Percentiles rank a stretch among this genome's conserved stretches.
These are phyloP conservation scores for Sarcoramphus papa DNA, from an alignment of 2,797 vertebrate species.

Conservation along the genomic window DNA sequence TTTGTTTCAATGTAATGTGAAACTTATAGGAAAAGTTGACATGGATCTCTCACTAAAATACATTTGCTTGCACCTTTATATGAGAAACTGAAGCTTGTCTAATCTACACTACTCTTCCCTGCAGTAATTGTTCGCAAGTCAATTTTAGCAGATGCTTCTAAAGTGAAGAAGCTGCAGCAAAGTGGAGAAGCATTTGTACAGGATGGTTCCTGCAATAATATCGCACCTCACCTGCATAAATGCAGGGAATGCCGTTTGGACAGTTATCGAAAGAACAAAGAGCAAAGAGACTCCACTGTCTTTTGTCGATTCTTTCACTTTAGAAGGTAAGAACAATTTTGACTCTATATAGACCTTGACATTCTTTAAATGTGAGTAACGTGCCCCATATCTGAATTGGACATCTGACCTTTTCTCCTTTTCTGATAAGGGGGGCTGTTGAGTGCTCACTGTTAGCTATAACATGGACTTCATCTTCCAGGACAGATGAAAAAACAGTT, in stretches of 20 bases:
- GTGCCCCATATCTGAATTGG: not conserved
- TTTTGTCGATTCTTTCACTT: slow-evolving; percentile 81
- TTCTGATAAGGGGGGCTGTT: not conserved
- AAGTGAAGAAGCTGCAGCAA: slow-evolving; percentile 74
- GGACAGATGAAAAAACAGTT: not conserved
- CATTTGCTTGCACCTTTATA: accelerated
- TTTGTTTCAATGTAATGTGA: not conserved
- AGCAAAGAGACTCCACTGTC: slow-evolving; percentile 74
- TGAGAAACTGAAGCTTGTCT: not conserved
- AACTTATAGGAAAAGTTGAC: accelerated
- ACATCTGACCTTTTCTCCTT: too few species aligned
- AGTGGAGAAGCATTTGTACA: slow-evolving; percentile 77
- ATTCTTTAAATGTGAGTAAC: not conserved
- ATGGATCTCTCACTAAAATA: not conserved
- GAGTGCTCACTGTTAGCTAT: not conserved
- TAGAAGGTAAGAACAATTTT: slow-evolving; percentile 59
- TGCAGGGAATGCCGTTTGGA: slow-evolving; percentile 78
- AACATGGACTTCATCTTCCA: not conserved
- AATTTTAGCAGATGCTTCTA: slow-evolving; percentile 69
- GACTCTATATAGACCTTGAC: accelerated
- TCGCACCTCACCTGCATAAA: slow-evolving; percentile 76
- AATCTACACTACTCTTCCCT: not conserved
- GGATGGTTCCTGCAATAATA: slow-evolving; percentile 77
- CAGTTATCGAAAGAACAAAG: slow-evolving; percentile 76
- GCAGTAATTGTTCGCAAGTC: slow-evolving; percentile 71